Percentiles rank a stretch among this genome's conserved stretches.
Conservation (phyloP, 2,797 vertebrate genomes). For the Chrysocyon brachyurus region DNA sequence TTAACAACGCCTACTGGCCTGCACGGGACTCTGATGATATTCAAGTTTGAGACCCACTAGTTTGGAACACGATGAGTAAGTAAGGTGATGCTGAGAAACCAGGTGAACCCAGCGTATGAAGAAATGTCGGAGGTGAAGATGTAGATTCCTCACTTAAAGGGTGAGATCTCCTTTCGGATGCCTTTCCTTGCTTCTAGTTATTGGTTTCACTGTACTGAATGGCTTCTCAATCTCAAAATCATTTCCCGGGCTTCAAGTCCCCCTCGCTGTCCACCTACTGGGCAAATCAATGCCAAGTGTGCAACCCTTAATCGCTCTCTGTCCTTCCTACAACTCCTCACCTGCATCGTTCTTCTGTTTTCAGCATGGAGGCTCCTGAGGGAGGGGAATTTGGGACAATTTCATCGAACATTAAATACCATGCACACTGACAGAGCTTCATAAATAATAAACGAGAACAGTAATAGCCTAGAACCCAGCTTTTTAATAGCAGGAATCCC, state of each 20-base stretch:
- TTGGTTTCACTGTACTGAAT: slow-evolving; percentile 27
- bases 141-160: neutral
- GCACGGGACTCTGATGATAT: too few relatives aligned
- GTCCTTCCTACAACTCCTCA: neutral
- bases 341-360: neutral
- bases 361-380: neutral
- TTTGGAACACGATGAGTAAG: neutral
- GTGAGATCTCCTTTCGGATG: neutral
- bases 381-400: slow-evolving; percentile 58
- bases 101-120: fast-evolving
- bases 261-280: neutral
- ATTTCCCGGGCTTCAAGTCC: slow-evolving; percentile 45
- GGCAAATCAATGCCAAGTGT: neutral
- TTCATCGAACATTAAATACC: slow-evolving; percentile 67
- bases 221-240: slow-evolving; percentile 1
- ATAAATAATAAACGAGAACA: slow-evolving; percentile 68
- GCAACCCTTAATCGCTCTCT: neutral
- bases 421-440: slow-evolving; percentile 61
- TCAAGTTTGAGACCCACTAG: neutral
- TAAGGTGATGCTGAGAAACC: neutral
- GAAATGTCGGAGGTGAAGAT: neutral
- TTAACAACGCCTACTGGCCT: neutral
- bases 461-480: slow-evolving; percentile 48
- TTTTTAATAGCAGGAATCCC: slow-evolving; percentile 41
- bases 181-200: neutral